A percentile compares a stretch with the other conserved stretches of the same genome.
Conservation (phyloP, 2,113 vertebrate genomes). For the Sprattus sprattus region DNA sequence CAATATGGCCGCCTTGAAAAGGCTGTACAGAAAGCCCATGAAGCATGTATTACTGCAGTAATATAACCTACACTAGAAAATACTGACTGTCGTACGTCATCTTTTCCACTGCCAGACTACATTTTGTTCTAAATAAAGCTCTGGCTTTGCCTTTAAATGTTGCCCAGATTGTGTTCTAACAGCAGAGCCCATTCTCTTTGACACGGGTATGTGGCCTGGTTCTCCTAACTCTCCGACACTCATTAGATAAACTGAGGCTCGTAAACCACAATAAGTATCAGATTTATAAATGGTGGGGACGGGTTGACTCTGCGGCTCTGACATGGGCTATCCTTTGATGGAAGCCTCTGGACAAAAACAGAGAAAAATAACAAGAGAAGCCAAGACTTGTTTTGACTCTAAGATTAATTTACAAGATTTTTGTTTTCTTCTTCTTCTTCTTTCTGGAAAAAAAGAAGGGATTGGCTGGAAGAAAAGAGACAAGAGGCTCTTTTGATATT, state of each 20-base stretch:
- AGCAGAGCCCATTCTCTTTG: background rate
- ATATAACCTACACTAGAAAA: background rate
- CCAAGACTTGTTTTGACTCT: constrained; percentile 77
- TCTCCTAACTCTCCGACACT: constrained; percentile 63
- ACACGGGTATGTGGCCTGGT: background rate
- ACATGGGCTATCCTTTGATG: constrained; percentile 71
- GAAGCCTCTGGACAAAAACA: constrained; percentile 76
- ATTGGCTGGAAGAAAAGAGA: constrained; percentile 52
- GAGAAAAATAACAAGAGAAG: constrained; percentile 76
- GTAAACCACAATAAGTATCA: constrained; percentile 74
- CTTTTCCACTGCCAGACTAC: background rate
- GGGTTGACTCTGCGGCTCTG: constrained; percentile 70
- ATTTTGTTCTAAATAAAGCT: background rate
- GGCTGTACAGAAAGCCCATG: too few species aligned
- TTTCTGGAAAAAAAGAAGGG: constrained; percentile 43
- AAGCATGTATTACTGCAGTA: background rate
- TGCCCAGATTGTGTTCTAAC: background rate
- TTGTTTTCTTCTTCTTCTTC: constrained; percentile 69
- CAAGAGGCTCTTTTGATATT: constrained; percentile 91
- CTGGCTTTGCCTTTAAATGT: background rate
- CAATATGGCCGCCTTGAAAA: too few species aligned
- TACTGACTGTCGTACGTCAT: background rate
- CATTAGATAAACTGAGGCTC: constrained; percentile 72
- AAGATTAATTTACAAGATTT: constrained; percentile 91
- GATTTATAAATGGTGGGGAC: constrained; percentile 74